A percentile compares a stretch with the other conserved stretches of the same genome.
Conservation (phyloP, 2,888 invertebrate genomes). For the Onchidella celtica region DNA sequence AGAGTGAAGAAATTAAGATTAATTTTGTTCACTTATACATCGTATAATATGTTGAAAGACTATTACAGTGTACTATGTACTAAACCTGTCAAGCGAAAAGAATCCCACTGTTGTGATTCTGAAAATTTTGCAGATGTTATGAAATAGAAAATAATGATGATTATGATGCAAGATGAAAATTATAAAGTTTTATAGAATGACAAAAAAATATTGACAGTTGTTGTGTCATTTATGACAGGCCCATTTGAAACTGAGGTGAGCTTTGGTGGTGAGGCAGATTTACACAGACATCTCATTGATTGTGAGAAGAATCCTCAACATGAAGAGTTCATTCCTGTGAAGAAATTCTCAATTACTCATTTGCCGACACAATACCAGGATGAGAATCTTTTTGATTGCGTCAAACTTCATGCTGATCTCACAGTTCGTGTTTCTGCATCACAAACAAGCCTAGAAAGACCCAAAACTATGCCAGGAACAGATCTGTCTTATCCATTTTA, state of each 20-base stretch:
- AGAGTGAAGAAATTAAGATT: too few species aligned
- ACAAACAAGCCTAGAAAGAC: conserved; percentile 1
- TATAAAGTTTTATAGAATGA: too few species aligned
- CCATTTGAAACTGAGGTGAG: conserved; percentile 3
- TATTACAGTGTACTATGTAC: too few species aligned
- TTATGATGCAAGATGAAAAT: too few species aligned
- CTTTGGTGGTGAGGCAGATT: background rate
- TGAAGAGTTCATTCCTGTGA: background rate
- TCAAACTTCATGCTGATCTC: background rate
- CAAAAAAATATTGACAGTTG: background rate
- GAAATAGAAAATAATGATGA: too few species aligned
- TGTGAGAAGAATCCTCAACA: conserved; percentile 33
- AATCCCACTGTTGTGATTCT: too few species aligned
- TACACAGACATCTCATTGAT: background rate
- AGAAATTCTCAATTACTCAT: background rate
- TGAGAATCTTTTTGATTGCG: background rate
- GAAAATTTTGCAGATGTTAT: too few species aligned
- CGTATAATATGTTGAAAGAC: too few species aligned
- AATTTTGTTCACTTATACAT: too few species aligned
- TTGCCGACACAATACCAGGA: background rate
- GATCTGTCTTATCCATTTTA: conserved; percentile 3
- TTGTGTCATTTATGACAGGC: background rate
- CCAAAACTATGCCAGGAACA: too few species aligned
- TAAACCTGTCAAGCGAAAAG: too few species aligned
- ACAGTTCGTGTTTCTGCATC: background rate